Evolutionary conservation across 2,888 invertebrate genomes (phyloP), one percentile per base, ranked within the genome.

Genomic region (Mythimna albipuncta): DNA sequence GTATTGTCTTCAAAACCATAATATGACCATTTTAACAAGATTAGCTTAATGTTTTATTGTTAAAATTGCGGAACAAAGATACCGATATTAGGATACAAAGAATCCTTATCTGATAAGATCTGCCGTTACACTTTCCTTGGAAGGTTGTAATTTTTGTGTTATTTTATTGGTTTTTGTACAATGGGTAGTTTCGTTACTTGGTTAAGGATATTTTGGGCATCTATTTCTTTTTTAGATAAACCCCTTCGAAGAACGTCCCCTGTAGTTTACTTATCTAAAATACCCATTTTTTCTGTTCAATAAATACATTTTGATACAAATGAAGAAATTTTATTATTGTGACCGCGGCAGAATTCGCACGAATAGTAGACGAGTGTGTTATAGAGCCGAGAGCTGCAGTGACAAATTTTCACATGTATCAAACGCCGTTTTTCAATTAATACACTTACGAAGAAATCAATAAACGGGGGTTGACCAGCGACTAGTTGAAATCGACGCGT

Each of bases 21-120:
- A 69, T 83, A 71, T 76, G 80, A 82, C 73, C 80, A 77, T 87
- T 85, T 85, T 87, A 89, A 93, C 91, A 85, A 90, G 90, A 91
- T 93, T 91, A 87, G 73, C 83, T 86, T 90, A 90, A 92, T 91
- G 89, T 86, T 55, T 89, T 81, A 90, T 93, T 93, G 92, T 93
- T 86, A 79, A 81, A 83, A 75, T 72, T 76, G 74, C 77, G 71
- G 81, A 81, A 91, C 91, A 94, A 94, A 93, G 88, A 77, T 26
- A 75, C 90, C 91, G 91, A 82, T 85, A 81, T 79, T 82, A 77
- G 75, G 77, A 67, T 81, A 89, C 87, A 86, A 85, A 79, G 35
- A 69, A 71, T 68, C 47, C 79, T 91, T 90, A 91, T 91, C 91
- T 79, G 90, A 91, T 90, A 89, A 86, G 69, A 68, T n/a, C 21